These are phyloP conservation scores for Tachuris rubrigastra DNA, from an alignment of 2,113 vertebrate genomes.

Conservation along the genomic window DNA sequence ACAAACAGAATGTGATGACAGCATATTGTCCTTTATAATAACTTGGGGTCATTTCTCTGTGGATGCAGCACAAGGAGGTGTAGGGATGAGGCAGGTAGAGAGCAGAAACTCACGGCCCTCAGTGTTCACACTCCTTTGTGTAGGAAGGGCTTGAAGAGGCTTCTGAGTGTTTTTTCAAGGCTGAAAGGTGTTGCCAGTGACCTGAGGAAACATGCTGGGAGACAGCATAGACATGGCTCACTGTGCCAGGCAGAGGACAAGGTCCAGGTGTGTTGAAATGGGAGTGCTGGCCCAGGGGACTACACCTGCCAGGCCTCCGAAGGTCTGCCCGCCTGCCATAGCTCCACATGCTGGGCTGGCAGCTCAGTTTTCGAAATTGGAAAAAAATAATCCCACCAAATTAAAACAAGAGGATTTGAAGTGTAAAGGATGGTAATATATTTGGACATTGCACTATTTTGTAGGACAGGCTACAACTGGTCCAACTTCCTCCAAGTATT, in stretches of 20 bases:
- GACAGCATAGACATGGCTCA: not conserved
- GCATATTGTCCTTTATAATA: not conserved
- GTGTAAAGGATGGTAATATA: not conserved
- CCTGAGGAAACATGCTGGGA: rapidly evolving
- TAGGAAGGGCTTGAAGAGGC: not conserved
- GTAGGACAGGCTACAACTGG: not conserved
- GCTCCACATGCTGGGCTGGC: not conserved
- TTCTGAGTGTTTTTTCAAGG: not conserved
- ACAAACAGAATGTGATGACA: not conserved
- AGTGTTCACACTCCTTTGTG: rapidly evolving
- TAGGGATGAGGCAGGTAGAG: not conserved
- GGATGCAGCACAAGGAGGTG: not conserved
- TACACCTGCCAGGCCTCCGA: not conserved
- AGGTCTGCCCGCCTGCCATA: not conserved
- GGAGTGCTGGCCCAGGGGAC: not conserved
- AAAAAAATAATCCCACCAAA: not conserved
- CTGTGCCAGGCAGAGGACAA: not conserved
- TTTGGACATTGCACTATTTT: not conserved
- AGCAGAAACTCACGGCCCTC: not conserved
- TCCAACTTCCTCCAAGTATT: not conserved
- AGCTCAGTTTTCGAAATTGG: not conserved
- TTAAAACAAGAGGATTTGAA: not conserved
- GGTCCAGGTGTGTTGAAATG: not conserved
- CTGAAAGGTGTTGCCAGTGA: not conserved
- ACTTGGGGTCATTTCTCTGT: not conserved